Base-by-base conservation (phyloP, 2,888 invertebrate genomes). In the Thereva unica region DNA sequence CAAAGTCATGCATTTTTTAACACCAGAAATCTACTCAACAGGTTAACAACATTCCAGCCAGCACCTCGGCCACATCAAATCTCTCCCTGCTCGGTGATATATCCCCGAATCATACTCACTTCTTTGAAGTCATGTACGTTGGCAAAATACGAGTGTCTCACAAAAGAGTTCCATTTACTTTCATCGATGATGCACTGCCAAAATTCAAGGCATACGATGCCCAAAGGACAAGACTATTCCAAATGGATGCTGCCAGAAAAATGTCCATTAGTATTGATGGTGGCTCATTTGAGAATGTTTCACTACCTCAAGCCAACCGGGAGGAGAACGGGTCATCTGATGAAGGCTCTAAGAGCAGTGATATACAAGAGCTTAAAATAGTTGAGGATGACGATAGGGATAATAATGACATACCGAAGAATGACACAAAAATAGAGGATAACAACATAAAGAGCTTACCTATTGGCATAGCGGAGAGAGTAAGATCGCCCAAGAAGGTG, bases 61-160 rank as follows among this genome's bases (percentile, higher is more conserved):
- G 80, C 70, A 79, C 77, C 63, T 80, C 80, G 70, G 78, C 79
- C 38, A 78, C 79, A 71, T 76, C 80, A 45, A 80, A 80, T 74
- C 75, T 80, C 34, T 78, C 80, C 45, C 71, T 80, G 64, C 74
- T 81, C 42, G 77, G 78, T 49, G 92, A 92, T 76, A 89, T 93
- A 66, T 91, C 93, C 0, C 91, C 92, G 6, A 92, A 92, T 73
- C 92, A 92, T 69, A 92, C 93, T 35, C 93, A 93, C 78, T 93
- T 93, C 80, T 93, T 93, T 76, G 93, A 94, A 85, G 92, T 91
- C 3, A 83, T 95, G 71, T 96, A 96, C 79, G 89, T 96, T 55
- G 96, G 96, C 0, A 93, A 94, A 82, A 93, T 95, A 55, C 88
- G 91, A 71, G 92, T 95, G 72, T 91, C 92, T 45, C 90, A 92